Percentiles rank a stretch among this genome's conserved stretches.
phyloP scores from a whole-genome alignment of 2,113 vertebrate genomes.

The Dinomys branickii region DNA sequence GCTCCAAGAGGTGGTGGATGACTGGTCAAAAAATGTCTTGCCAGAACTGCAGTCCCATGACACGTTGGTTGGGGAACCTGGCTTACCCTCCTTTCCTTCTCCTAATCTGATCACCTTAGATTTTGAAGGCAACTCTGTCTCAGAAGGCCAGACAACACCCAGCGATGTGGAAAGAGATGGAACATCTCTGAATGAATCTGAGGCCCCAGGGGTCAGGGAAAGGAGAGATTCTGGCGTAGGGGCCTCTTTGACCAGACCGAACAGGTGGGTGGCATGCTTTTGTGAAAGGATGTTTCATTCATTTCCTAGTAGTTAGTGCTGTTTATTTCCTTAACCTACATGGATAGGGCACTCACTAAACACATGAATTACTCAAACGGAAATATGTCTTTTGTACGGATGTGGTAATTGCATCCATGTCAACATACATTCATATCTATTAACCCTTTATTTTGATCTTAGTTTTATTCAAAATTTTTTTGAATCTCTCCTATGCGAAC shows the following conservation, averaged over 20 bases:
- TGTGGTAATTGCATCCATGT: background rate
- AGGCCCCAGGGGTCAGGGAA: conserved; percentile 91
- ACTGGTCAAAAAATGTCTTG: conserved; percentile 93
- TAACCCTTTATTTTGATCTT: background rate
- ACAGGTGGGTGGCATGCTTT: conserved; percentile 88
- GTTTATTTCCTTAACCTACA: background rate
- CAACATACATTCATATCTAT: background rate
- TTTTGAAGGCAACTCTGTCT: conserved; percentile 94
- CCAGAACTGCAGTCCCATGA: conserved; percentile 85
- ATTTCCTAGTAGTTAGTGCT: background rate
- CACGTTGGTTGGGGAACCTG: conserved; percentile 64
- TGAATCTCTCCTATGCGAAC: background rate
- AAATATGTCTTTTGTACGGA: background rate
- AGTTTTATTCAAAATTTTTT: background rate
- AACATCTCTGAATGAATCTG: conserved; percentile 91
- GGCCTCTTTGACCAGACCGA: conserved; percentile 95
- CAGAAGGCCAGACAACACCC: conserved; percentile 91
- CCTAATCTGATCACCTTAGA: conserved; percentile 92
- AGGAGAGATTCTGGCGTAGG: conserved; percentile 97
- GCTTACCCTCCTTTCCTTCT: conserved; percentile 80
- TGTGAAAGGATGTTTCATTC: background rate
- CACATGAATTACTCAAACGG: too few relatives aligned
- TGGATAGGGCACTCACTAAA: background rate
- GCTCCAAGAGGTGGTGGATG: conserved; percentile 94
- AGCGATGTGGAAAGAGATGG: conserved; percentile 93